phyloP scores from a whole-genome alignment of 1,140 invertebrate species.

The Akabosia matsudoensis region DNA sequence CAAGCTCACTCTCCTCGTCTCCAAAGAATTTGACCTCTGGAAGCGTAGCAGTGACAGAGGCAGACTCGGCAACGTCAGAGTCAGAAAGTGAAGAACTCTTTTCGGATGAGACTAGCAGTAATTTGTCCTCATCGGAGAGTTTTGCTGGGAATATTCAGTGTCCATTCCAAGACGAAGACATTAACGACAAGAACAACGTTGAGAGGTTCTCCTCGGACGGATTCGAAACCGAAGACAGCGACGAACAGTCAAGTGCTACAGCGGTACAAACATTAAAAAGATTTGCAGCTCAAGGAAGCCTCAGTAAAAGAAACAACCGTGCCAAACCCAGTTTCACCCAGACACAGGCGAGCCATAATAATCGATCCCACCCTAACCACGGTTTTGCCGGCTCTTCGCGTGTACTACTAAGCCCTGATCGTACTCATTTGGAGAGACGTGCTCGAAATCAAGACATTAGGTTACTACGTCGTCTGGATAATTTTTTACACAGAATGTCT shows the following conservation, averaged over 20 bases:
- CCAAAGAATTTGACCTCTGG: not conserved
- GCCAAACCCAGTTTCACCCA: too few relatives aligned
- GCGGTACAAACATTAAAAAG: not conserved
- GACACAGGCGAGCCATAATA: too few relatives aligned
- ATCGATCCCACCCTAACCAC: too few relatives aligned
- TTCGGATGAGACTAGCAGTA: not conserved
- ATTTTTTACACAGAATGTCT: conserved; percentile 27
- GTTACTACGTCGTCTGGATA: conserved; percentile 15
- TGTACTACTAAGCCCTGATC: too few relatives aligned
- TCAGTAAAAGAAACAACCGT: not conserved
- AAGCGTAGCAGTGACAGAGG: not conserved
- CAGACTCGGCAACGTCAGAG: not conserved
- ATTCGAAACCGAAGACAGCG: not conserved
- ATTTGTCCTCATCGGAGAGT: not conserved
- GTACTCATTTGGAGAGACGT: not conserved
- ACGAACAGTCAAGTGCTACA: not conserved
- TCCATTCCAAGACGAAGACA: not conserved
- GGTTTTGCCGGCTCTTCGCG: too few relatives aligned
- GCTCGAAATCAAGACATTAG: not conserved
- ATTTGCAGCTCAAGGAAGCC: not conserved
- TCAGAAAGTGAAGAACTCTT: not conserved
- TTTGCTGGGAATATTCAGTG: not conserved
- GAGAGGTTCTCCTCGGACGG: not conserved
- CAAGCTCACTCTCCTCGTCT: not conserved
- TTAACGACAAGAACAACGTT: not conserved